Evolutionary conservation across 2,113 vertebrate genomes (phyloP), one percentile per base, ranked within the genome.

Genomic region (Tamias sibiricus): DNA sequence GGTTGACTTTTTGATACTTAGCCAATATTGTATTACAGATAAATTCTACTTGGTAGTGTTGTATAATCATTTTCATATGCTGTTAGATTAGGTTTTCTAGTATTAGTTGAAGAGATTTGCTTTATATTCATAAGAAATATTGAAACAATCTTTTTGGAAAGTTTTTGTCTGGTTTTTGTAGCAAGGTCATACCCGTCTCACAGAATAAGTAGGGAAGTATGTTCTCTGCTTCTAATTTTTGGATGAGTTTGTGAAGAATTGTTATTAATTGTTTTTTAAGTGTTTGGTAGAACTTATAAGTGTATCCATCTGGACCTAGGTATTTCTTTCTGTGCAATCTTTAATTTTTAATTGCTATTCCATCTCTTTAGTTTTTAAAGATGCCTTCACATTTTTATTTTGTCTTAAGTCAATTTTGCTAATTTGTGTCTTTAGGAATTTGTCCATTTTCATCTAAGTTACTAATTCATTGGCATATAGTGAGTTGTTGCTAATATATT

Each of bases 71-170:
- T 75, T 95, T 69, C 62, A 89, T 77, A 19, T 93, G 59, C 22
- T 62, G 9, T 37, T 47, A 4, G n/a, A 26, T 93, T 83, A 47
- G 30, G 40, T 59, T 77, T 95, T 87, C 54, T 72, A 28, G 22
- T 66, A 77, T 75, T 71, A 64, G 5, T 64, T 82, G 42, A 96
- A 26, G 16, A 42, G 37, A 17, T 68, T 87, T 95, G 32, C 68
- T 75, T 95, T 86, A 68, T 42, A 64, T 30, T 87, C 81, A 87
- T 35, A 87, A 87, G 68, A 79, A 52, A 49, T 87, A 72, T 32
- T 57, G 30, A 9, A 42, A 8, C 83, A 66, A 44, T 91, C 83
- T 87, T 32, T 14, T 28, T 42, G 64, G 22, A n/a, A 57, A 91
- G 14, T 44, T 76, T 94, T 40, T 91, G 32, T 74, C 54, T 88